phyloP scores from a whole-genome alignment of 2,113 vertebrate species.

The Prionailurus bengalensis region DNA sequence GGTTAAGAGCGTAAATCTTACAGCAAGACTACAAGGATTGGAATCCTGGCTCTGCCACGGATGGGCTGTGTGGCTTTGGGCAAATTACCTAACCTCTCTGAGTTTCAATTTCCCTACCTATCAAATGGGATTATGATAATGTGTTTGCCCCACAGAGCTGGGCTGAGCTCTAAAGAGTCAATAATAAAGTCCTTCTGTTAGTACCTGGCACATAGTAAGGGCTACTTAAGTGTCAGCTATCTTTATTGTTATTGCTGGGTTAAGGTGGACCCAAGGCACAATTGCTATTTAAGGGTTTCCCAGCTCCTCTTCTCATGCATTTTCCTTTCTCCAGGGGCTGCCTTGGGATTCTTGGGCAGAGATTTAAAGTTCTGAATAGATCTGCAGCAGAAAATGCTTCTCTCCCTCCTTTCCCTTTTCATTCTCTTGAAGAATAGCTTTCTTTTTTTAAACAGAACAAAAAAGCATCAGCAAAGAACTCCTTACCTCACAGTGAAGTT shows the following conservation, averaged over 20 bases:
- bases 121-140: not conserved
- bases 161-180: not conserved
- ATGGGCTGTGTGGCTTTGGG: not conserved
- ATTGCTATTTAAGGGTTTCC: not conserved
- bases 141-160: not conserved
- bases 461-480: constrained; percentile 44
- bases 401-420: not conserved
- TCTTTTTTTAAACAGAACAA: constrained; percentile 62
- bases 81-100: not conserved
- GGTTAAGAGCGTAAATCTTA: not conserved
- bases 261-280: not conserved
- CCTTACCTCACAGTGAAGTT: not conserved
- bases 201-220: not conserved
- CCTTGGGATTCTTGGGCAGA: not conserved
- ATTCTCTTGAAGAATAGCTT: constrained; percentile 45
- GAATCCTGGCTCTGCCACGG: not conserved
- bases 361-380: not conserved
- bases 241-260: not conserved
- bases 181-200: not conserved
- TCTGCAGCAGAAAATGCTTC: not conserved
- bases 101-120: not conserved
- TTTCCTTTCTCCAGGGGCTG: not conserved
- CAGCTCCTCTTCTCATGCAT: not conserved
- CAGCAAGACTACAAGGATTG: not conserved
- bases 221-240: not conserved